phyloP scores from a whole-genome alignment of 2,888 invertebrate genomes.

The Ernsta delagoae region DNA sequence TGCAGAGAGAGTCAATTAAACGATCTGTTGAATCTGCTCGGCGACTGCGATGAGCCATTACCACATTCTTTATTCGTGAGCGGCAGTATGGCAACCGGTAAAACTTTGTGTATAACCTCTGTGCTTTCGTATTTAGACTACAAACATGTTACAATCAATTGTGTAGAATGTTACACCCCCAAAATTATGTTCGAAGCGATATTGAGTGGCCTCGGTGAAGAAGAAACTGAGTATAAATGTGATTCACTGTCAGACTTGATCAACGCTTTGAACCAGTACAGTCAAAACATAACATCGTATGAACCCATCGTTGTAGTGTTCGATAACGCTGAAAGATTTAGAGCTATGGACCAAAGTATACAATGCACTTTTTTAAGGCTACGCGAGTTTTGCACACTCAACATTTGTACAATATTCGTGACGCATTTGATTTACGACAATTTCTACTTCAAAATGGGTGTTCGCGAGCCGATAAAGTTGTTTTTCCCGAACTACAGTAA shows the following conservation, averaged over 20 bases:
- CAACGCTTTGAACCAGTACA: slow-evolving; percentile 68
- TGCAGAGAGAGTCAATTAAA: slow-evolving; percentile 80
- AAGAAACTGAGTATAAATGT: slow-evolving; percentile 81
- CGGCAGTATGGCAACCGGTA: slow-evolving; percentile 94
- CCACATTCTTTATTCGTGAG: slow-evolving; percentile 90
- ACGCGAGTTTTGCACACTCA: slow-evolving; percentile 88
- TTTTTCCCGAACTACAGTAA: slow-evolving; percentile 93
- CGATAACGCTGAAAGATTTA: slow-evolving; percentile 92
- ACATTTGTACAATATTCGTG: slow-evolving; percentile 90
- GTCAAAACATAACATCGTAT: slow-evolving; percentile 52
- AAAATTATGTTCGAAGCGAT: slow-evolving; percentile 92
- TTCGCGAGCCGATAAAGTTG: slow-evolving; percentile 89
- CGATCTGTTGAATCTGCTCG: slow-evolving; percentile 79
- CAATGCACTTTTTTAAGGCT: slow-evolving; percentile 90
- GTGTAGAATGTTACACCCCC: slow-evolving; percentile 92
- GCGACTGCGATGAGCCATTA: slow-evolving; percentile 85
- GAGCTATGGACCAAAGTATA: slow-evolving; percentile 90
- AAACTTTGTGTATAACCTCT: slow-evolving; percentile 88
- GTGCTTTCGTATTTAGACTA: slow-evolving; percentile 85
- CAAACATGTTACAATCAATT: slow-evolving; percentile 88
- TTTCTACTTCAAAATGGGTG: slow-evolving; percentile 88
- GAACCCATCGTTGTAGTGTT: slow-evolving; percentile 87
- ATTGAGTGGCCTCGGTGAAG: slow-evolving; percentile 82
- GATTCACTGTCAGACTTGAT: slow-evolving; percentile 89
- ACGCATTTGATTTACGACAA: slow-evolving; percentile 93